These are phyloP conservation scores for Rhinolophus ferrumequinum DNA, from an alignment of 2,113 vertebrate species.

Conservation along the genomic window DNA sequence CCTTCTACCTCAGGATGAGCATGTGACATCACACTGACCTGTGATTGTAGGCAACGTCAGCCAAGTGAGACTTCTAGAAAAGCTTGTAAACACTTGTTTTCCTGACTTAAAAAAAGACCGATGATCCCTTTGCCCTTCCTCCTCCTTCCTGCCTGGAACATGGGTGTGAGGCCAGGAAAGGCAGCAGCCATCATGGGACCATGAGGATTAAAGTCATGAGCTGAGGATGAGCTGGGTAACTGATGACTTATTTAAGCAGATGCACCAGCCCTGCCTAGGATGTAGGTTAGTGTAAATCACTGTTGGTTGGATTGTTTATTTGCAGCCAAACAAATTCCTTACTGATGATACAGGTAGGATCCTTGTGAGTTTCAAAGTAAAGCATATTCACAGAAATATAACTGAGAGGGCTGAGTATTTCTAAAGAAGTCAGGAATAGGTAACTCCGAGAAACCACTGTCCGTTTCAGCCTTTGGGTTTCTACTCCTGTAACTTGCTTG, in stretches of 20 bases:
- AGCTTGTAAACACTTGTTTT: background rate
- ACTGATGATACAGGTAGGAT: background rate
- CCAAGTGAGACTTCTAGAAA: constrained; percentile 22
- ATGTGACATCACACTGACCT: background rate
- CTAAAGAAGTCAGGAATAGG: background rate
- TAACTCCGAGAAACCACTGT: background rate
- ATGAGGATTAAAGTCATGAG: background rate
- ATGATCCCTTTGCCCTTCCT: background rate
- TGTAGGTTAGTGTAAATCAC: background rate
- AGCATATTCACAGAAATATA: background rate
- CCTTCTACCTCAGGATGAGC: background rate
- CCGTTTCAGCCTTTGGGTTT: background rate
- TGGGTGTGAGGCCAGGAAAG: background rate
- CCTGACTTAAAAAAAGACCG: background rate
- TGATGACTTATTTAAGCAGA: background rate
- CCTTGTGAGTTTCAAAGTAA: background rate
- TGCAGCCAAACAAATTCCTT: background rate
- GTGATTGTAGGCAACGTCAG: background rate
- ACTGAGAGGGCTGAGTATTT: background rate
- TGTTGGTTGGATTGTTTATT: background rate
- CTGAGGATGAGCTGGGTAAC: background rate
- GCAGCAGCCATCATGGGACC: background rate
- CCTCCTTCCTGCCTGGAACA: background rate
- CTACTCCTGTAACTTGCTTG: background rate
- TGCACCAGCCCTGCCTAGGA: background rate